Evolutionary conservation across 2,797 vertebrate genomes (phyloP).

Genomic region (Eutrigla gurnardus): DNA sequence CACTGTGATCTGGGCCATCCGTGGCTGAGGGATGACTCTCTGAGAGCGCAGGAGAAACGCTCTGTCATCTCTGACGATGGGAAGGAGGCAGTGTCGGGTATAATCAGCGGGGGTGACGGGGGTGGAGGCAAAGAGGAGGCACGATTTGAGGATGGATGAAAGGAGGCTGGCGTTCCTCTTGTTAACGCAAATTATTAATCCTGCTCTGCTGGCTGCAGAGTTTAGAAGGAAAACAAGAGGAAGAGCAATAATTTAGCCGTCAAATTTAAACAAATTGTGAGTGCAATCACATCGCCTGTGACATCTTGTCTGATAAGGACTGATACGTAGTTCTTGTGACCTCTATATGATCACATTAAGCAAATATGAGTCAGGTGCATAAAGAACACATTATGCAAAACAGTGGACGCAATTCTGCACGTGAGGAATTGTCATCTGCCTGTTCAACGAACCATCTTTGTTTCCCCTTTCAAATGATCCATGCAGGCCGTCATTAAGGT

Average conservation of each 20-base stretch:
- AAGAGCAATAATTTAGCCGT: slow-evolving; percentile 52
- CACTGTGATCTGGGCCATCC: slow-evolving; percentile 70
- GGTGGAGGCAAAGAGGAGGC: slow-evolving; percentile 52
- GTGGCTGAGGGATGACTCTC: slow-evolving; percentile 70
- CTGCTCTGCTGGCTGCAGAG: slow-evolving; percentile 45
- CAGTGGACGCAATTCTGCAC: slow-evolving; percentile 8
- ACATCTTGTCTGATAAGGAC: slow-evolving; percentile 23
- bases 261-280: slow-evolving; percentile 40
- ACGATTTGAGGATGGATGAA: slow-evolving; percentile 64
- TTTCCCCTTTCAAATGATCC: slow-evolving; percentile 63
- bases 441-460: slow-evolving; percentile 40
- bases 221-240: slow-evolving; percentile 52
- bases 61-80: slow-evolving; percentile 70
- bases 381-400: slow-evolving; percentile 64
- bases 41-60: slow-evolving; percentile 56
- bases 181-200: slow-evolving; percentile 73
- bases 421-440: slow-evolving; percentile 20
- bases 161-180: slow-evolving; percentile 61
- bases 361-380: slow-evolving; percentile 56
- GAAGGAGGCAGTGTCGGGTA: slow-evolving; percentile 68
- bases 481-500: slow-evolving; percentile 1
- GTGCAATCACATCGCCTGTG: slow-evolving; percentile 36
- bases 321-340: slow-evolving; percentile 30
- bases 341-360: slow-evolving; percentile 50
- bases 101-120: slow-evolving; percentile 62